Evolutionary conservation across 2,888 invertebrate genomes (phyloP), one percentile per base, ranked within the genome.

Genomic region (Eupeodes latifasciatus): DNA sequence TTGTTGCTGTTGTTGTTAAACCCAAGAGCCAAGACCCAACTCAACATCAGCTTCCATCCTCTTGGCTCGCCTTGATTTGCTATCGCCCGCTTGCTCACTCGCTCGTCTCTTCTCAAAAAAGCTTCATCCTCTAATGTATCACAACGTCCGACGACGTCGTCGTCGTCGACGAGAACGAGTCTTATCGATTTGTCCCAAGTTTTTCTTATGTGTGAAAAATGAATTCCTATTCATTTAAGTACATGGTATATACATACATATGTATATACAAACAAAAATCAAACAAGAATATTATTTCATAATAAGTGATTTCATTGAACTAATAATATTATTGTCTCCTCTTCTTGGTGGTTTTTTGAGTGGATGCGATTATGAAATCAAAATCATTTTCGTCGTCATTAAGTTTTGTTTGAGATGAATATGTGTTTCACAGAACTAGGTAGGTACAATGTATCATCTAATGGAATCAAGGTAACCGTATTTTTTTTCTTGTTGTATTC

Each of bases 161-260:
- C 27, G 19, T 19, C 19, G 27, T 27, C 27, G 27, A 27, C 81
- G 80, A 80, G 78, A 81, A 64, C 66, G 76, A 76, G 81, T 64
- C 78, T 88, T 85, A 88, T 88, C 88, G 88, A 88, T 88, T 88
- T 88, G 85, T 88, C 81, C 81, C 81, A 85, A 74, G 59, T 81
- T 74, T 81, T 81, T 64, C 76, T 76, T 80, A 51, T 55, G 34
- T 51, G 19, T 27, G 19, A 71, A 79, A 72, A 61, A 72, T 19
- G 61, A 69, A 47, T 74, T 55, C 19, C 11, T 40, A 36, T 36
- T n/a, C 5, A 2, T 27, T 9, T 5, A n/a, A 27, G 3, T 27
- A 27, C 27, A 27, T 27, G 2, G 27, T 27, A 27, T 3, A 27
- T 27, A 27, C 2, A 27, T 27, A 27, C 2, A 27, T 27, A 27